Conservation (phyloP, 2,113 vertebrate genomes). For the Cebidichthys violaceus region DNA sequence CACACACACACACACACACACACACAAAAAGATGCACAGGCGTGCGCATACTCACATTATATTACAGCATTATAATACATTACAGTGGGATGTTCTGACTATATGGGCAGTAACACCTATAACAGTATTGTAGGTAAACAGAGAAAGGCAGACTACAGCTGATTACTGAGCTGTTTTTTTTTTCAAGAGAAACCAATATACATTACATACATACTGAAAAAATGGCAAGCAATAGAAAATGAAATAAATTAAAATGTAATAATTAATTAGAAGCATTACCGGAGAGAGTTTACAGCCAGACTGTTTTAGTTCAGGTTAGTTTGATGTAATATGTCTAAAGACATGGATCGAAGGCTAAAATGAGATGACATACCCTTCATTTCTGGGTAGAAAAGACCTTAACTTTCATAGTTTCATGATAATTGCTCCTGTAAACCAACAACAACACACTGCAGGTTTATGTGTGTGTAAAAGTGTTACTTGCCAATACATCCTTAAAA, state of each 20-base stretch:
- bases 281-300: slow-evolving; percentile 16
- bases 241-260: slow-evolving; percentile 44
- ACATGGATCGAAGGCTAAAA: slow-evolving; percentile 13
- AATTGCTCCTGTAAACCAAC: slow-evolving; percentile 13
- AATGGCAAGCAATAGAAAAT: slow-evolving; percentile 54
- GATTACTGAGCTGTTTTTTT: slow-evolving; percentile 57
- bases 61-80: slow-evolving; percentile 74
- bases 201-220: slow-evolving; percentile 52
- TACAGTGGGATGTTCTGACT: slow-evolving; percentile 66
- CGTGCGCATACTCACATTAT: slow-evolving; percentile 63
- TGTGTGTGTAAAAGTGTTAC: slow-evolving; percentile 11
- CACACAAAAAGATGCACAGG: slow-evolving; percentile 46
- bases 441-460: background rate
- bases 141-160: slow-evolving; percentile 62
- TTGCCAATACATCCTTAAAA: slow-evolving; percentile 19
- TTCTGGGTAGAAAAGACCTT: slow-evolving; percentile 12
- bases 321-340: slow-evolving; percentile 6
- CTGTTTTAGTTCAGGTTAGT: background rate
- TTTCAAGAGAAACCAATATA: slow-evolving; percentile 56
- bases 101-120: slow-evolving; percentile 59
- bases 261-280: slow-evolving; percentile 5
- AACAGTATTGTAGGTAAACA: slow-evolving; percentile 71
- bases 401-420: slow-evolving; percentile 19
- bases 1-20: slow-evolving; percentile 42
- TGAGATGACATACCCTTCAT: background rate